Conservation (phyloP, 2,888 invertebrate species). For the Hemistola chrysoprasaria region DNA sequence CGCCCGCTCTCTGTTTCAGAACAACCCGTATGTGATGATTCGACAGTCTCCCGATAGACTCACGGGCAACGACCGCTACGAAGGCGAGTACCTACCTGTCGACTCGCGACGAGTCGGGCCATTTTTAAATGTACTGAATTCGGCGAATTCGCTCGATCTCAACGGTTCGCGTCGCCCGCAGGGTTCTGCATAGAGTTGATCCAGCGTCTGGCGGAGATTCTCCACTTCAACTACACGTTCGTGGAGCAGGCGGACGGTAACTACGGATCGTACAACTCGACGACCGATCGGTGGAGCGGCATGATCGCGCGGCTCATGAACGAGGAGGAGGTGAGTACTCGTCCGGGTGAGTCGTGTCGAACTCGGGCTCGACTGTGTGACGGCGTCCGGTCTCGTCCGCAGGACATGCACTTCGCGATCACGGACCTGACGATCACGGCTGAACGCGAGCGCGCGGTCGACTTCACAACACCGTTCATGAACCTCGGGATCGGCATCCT, state of each 20-base stretch:
- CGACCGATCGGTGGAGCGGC: conserved; percentile 85
- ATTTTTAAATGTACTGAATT: no score
- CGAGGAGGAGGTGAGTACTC: conserved; percentile 66
- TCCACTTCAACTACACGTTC: conserved; percentile 92
- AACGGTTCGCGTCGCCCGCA: conserved; percentile 41
- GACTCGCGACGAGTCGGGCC: not conserved
- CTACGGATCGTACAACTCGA: conserved; percentile 85
- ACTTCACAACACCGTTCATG: conserved; percentile 98
- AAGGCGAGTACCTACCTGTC: conserved; percentile 75
- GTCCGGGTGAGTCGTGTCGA: not conserved
- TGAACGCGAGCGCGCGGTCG: conserved; percentile 92
- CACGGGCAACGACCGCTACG: conserved; percentile 90
- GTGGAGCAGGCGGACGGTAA: conserved; percentile 85
- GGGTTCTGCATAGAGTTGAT: conserved; percentile 95
- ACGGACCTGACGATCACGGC: conserved; percentile 96
- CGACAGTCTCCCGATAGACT: conserved; percentile 84
- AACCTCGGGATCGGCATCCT: conserved; percentile 95
- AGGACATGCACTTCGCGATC: conserved; percentile 94
- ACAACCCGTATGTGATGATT: conserved; percentile 93
- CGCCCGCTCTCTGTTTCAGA: conserved; percentile 76
- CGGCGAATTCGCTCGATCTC: no score
- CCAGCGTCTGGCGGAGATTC: conserved; percentile 85
- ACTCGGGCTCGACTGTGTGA: not conserved
- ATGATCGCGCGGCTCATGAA: conserved; percentile 87
- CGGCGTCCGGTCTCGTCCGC: conserved; percentile 21